Evolutionary conservation across 1,140 invertebrate species (phyloP), one percentile per base, ranked within the genome.

Genomic region (Drosophila rhopaloa): DNA sequence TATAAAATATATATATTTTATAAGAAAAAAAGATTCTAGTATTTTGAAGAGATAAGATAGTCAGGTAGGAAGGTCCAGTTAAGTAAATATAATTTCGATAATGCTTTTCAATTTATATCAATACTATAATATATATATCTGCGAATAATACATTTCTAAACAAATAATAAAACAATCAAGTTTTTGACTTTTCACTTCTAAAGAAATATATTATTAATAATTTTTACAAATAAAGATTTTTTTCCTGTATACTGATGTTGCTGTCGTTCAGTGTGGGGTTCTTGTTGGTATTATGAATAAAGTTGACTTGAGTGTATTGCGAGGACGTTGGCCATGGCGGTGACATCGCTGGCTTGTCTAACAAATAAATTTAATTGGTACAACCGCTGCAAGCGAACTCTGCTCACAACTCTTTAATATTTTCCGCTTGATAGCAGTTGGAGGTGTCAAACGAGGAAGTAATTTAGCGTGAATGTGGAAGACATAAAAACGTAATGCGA

Each of bases 331-430:
- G 51, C 57, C 47, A 77, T 71, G 63, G 76, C 70, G 62, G 47
- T 73, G 54, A 76, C 66, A 76, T 81, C 72, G 60, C 61, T 59
- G 65, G 66, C 44, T 50, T 56, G 67, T 73, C 74, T 48, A 46
- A 82, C 81, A 79, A 79, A 79, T 71, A 83, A 83, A 83, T 83
- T 79, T 83, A 83, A 83, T 83, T 83, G 80, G 80, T 83, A 57
- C 71, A 79, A 79, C 48, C 75, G 76, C 65, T 61, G 16, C 24
- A 35, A 61, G 40, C 46, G 3, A 19, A 35, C 51, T 29, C 9
- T 9, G 58, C 44, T 38, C 19, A 5, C 13, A 66, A 61, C 60
- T 58, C 54, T 73, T 82, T 82, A 63, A 74, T 66, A 73, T 72
- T 47, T 41, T 62, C 19, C 55, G 58, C 44, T 43, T 56, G 54